Percentiles rank a stretch among this genome's conserved stretches.
Conservation (phyloP, 2,797 vertebrate genomes). For the Salmo trutta region DNA sequence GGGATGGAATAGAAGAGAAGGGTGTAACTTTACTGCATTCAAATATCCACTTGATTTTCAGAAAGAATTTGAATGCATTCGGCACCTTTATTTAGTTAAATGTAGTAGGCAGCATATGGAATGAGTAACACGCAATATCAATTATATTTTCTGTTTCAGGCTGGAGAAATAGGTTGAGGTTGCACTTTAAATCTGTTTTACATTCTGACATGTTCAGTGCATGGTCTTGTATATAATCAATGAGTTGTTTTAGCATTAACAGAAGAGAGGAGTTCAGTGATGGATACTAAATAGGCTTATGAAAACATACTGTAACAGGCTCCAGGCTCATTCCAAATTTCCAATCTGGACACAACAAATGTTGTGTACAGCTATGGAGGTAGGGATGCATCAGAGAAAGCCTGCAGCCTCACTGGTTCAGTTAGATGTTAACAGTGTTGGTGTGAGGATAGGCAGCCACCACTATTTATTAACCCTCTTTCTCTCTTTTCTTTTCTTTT, state of each 20-base stretch:
- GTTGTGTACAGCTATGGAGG: not conserved
- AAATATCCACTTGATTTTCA: not conserved
- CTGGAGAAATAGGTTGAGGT: not conserved
- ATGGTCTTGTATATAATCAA: not conserved
- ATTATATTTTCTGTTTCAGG: not conserved
- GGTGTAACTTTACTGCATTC: not conserved
- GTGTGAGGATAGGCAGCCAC: not conserved
- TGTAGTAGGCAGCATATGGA: not conserved
- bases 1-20: not conserved
- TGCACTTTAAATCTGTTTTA: not conserved
- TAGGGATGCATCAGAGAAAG: not conserved
- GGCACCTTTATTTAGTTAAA: not conserved
- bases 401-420: not conserved
- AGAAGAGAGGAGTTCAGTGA: not conserved
- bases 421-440: not conserved
- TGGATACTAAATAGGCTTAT: not conserved
- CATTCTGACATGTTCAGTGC: not conserved
- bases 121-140: not conserved
- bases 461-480: conserved; percentile 26
- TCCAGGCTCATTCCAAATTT: not conserved
- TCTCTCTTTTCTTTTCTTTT: not conserved
- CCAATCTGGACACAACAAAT: not conserved
- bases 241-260: not conserved
- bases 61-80: not conserved
- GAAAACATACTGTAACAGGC: not conserved